A percentile compares a stretch with the other conserved stretches of the same genome.
phyloP scores from a whole-genome alignment of 2,888 invertebrate genomes.

The Drosophila longiperda region DNA sequence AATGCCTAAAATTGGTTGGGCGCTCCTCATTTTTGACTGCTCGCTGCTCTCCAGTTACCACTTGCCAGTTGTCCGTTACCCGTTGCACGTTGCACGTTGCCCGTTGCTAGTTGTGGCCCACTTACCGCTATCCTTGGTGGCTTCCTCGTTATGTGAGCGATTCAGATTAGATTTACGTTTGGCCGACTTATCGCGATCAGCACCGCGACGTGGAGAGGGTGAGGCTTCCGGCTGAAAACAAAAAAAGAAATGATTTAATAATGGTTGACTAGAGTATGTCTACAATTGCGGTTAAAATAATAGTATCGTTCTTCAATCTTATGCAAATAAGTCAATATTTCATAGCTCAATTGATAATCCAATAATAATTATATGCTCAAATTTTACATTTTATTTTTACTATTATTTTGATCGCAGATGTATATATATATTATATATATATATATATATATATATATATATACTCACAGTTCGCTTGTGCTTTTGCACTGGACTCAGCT shows the following conservation, averaged over 20 bases:
- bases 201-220: constrained; percentile 80
- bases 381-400: background rate
- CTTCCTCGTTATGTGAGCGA: constrained; percentile 86
- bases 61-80: constrained; percentile 1
- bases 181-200: constrained; percentile 88
- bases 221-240: constrained; percentile 78
- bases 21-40: constrained; percentile 15
- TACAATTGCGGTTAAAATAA: background rate
- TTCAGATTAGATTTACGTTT: constrained; percentile 89
- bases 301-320: background rate
- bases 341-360: background rate
- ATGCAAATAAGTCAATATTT: background rate
- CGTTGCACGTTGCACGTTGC: constrained; percentile 14
- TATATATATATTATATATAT: background rate
- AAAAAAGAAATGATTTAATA: background rate
- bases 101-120: constrained; percentile 41
- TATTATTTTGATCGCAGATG: background rate
- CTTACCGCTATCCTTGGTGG: constrained; percentile 84
- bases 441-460: background rate
- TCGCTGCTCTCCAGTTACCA: background rate
- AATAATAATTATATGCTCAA: too few species aligned
- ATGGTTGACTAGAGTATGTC: background rate
- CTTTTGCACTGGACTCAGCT: constrained; percentile 81
- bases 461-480: constrained; percentile 75
- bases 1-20: constrained; percentile 15